These are phyloP conservation scores for Augiades crinisus DNA, from an alignment of 2,888 invertebrate genomes.

Conservation along the genomic window DNA sequence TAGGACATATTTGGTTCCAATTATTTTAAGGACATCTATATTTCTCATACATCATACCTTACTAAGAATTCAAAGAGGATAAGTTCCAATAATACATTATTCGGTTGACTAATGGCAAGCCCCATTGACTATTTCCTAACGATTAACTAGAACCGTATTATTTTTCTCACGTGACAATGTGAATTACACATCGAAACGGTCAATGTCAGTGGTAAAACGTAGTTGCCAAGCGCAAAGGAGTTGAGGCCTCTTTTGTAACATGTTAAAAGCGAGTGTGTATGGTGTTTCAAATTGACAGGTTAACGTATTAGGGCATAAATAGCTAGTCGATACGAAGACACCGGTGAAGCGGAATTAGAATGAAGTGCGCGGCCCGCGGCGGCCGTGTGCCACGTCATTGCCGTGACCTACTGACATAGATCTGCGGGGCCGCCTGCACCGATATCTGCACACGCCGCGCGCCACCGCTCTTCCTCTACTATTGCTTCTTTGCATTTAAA, in stretches of 20 bases:
- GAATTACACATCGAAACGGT: slow-evolving; percentile 48
- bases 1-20: too few relatives aligned
- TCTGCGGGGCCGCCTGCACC: slow-evolving; percentile 82
- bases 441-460: slow-evolving; percentile 51
- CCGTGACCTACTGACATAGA: slow-evolving; percentile 86
- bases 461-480: slow-evolving; percentile 43
- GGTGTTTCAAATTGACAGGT: slow-evolving; percentile 35
- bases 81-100: neutral
- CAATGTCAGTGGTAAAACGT: slow-evolving; percentile 58
- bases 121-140: slow-evolving; percentile 16
- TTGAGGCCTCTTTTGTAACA: slow-evolving; percentile 28
- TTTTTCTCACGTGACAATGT: slow-evolving; percentile 17
- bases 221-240: slow-evolving; percentile 34
- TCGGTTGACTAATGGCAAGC: slow-evolving; percentile 14
- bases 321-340: slow-evolving; percentile 53
- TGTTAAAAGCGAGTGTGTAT: slow-evolving; percentile 27
- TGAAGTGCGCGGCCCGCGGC: slow-evolving; percentile 74
- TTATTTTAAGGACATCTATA: too few relatives aligned
- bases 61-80: slow-evolving; percentile 13
- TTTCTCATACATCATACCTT: neutral
- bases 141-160: slow-evolving; percentile 15
- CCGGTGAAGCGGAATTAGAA: slow-evolving; percentile 80
- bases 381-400: slow-evolving; percentile 82
- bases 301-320: slow-evolving; percentile 46
- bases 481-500: slow-evolving; percentile 50